These are phyloP conservation scores for Stegodyphus mimosarum DNA, from an alignment of 1,140 invertebrate species.

Conservation along the genomic window DNA sequence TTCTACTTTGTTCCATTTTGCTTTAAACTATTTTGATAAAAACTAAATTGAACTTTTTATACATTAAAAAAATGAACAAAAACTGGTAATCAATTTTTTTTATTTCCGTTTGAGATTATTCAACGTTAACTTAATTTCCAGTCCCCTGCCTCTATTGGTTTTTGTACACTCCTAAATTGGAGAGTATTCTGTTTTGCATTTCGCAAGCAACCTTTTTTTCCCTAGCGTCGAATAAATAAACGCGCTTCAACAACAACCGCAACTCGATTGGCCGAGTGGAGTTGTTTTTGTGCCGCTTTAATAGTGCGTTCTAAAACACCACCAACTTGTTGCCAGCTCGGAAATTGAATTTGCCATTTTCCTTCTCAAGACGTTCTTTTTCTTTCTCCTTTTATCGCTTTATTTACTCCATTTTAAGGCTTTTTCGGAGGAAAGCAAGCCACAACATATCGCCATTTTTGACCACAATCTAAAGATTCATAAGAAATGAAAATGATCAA, in stretches of 20 bases:
- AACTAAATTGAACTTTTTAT: no score
- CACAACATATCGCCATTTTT: neutral
- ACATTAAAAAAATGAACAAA: no score
- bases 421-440: neutral
- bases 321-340: slow-evolving; percentile 33
- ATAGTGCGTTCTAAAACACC: slow-evolving; percentile 15
- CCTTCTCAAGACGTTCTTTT: neutral
- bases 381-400: slow-evolving; percentile 19
- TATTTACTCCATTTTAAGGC: slow-evolving; percentile 11
- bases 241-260: neutral
- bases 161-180: neutral
- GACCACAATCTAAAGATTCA: neutral
- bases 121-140: no score
- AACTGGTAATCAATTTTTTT: no score
- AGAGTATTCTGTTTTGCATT: neutral
- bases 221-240: neutral
- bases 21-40: no score
- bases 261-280: neutral
- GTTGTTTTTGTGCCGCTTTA: slow-evolving; percentile 21
- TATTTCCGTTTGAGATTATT: no score
- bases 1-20: no score
- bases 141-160: neutral
- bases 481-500: no score
- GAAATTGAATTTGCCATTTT: slow-evolving; percentile 44
- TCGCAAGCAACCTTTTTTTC: neutral